phyloP scores from a whole-genome alignment of 2,113 vertebrate species.

The Thymallus thymallus region DNA sequence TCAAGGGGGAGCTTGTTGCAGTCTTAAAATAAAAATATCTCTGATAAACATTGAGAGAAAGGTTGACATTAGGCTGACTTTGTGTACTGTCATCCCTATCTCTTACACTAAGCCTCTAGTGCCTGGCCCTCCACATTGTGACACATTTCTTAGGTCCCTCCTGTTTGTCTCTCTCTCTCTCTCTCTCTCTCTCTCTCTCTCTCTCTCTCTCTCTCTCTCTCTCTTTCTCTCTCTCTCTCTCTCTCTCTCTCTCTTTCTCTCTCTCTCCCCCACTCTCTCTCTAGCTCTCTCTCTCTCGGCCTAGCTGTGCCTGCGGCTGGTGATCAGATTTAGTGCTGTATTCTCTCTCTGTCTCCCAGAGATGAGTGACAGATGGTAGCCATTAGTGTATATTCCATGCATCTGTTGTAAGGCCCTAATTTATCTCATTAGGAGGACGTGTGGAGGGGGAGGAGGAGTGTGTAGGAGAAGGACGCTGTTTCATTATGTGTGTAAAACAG shows the following conservation, averaged over 20 bases:
- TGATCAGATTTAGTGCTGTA: conserved; percentile 56
- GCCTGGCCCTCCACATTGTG: not conserved
- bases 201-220: not conserved
- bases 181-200: not conserved
- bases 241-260: not conserved
- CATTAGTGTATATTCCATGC: conserved; percentile 74
- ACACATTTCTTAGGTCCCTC: not conserved
- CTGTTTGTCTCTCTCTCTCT: not conserved
- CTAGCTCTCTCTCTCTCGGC: not conserved
- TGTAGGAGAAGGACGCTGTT: conserved; percentile 49
- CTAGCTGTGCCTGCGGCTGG: conserved; percentile 56
- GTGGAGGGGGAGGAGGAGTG: conserved; percentile 44
- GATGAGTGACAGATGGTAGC: conserved; percentile 77
- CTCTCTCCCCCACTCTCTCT: not conserved
- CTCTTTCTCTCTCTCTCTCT: conserved; percentile 11
- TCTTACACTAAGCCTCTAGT: not conserved
- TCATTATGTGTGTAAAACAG: conserved; percentile 69
- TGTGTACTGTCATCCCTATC: not conserved
- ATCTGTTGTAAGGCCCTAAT: conserved; percentile 76
- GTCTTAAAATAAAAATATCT: not conserved
- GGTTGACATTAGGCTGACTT: not conserved
- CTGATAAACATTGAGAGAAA: not conserved
- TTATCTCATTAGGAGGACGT: conserved; percentile 75
- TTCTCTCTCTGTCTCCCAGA: conserved; percentile 55
- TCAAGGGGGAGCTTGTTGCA: not conserved